Evolutionary conservation across 2,797 vertebrate genomes (phyloP).

Genomic region (Oreochromis mossambicus): DNA sequence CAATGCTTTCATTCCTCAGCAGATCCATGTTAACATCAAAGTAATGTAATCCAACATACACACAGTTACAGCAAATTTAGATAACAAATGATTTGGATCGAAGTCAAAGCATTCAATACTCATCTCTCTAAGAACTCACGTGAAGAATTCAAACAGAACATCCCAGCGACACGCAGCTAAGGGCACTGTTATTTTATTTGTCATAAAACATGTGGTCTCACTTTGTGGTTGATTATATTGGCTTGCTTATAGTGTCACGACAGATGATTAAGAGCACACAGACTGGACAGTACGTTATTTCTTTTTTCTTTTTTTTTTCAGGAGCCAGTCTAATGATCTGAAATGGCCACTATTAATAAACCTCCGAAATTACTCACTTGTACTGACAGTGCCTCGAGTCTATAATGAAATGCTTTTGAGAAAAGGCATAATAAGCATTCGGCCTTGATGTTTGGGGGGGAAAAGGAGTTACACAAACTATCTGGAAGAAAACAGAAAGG

Average conservation of each 20-base stretch:
- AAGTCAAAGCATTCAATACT: conserved; percentile 6
- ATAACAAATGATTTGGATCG: background rate
- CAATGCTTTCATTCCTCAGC: conserved; percentile 17
- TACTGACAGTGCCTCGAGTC: background rate
- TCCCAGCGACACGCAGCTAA: conserved; percentile 30
- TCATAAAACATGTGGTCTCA: conserved; percentile 68
- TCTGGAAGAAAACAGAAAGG: conserved; percentile 34
- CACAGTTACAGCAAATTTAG: background rate
- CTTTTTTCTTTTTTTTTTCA: background rate
- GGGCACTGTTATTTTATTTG: conserved; percentile 15
- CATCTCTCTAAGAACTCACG: background rate
- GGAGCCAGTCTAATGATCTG: background rate
- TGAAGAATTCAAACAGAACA: conserved; percentile 13
- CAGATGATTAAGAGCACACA: conserved; percentile 55
- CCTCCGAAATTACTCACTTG: background rate
- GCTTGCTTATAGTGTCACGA: conserved; percentile 70
- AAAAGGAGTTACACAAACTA: conserved; percentile 2
- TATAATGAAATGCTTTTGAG: background rate
- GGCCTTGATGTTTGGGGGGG: background rate
- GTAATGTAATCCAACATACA: conserved; percentile 2
- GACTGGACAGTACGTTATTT: background rate
- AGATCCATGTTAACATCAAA: background rate
- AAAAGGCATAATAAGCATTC: background rate
- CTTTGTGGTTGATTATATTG: conserved; percentile 63
- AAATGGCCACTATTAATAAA: background rate